A percentile compares a stretch with the other conserved stretches of the same genome.
Conservation (phyloP, 2,797 vertebrate genomes). For the Spinus pinus region DNA sequence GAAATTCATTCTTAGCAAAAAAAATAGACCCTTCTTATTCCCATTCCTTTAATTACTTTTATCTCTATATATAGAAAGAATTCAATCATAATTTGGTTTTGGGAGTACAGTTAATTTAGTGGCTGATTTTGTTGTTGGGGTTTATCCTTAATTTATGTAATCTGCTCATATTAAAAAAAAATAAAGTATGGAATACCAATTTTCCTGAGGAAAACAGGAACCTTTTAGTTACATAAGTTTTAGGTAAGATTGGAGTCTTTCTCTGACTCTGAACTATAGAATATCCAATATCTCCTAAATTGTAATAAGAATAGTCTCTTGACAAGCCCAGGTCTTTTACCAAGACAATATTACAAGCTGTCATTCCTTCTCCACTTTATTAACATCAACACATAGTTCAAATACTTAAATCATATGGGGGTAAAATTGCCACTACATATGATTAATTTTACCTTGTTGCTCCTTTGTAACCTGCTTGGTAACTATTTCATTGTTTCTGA, state of each 20-base stretch:
- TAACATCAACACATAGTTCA: neutral
- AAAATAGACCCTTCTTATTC: neutral
- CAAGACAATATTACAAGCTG: neutral
- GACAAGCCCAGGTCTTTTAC: neutral
- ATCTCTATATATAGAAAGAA: accelerated
- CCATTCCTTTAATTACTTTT: neutral
- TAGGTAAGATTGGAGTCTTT: neutral
- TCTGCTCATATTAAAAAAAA: neutral
- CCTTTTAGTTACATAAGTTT: neutral
- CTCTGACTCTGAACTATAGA: neutral
- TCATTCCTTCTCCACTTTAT: neutral
- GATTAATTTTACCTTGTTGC: neutral
- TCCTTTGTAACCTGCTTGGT: neutral
- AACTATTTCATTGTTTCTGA: neutral
- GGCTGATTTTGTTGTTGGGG: accelerated
- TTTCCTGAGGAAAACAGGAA: neutral
- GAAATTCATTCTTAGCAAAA: neutral
- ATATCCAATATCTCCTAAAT: neutral
- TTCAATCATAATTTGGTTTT: neutral
- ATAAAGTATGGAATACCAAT: neutral
- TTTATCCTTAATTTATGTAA: neutral
- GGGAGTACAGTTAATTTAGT: neutral
- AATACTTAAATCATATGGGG: neutral
- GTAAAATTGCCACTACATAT: neutral
- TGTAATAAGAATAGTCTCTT: neutral